These are phyloP conservation scores for Enteromius trimaculatus DNA, from an alignment of 2,797 vertebrate genomes.

Conservation along the genomic window DNA sequence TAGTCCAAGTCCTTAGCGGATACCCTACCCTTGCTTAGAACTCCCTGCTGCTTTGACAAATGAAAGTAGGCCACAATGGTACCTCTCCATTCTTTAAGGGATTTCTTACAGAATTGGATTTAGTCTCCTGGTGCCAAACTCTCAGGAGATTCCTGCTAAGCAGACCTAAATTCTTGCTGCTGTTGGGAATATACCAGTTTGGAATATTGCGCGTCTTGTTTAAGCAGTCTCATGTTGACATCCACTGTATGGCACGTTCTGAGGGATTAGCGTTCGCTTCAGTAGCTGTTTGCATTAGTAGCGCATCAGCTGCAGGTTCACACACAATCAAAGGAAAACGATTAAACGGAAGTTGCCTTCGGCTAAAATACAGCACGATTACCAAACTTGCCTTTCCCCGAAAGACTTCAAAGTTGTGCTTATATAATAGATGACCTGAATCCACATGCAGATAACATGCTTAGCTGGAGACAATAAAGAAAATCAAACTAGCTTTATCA, in stretches of 20 bases:
- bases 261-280: neutral
- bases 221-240: neutral
- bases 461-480: neutral
- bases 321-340: neutral
- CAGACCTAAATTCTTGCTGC: constrained; percentile 38
- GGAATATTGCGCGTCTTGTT: neutral
- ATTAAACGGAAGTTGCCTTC: neutral
- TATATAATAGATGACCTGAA: neutral
- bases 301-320: neutral
- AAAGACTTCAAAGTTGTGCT: neutral
- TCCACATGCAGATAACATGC: neutral
- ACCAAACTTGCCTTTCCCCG: neutral
- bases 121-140: constrained; percentile 3
- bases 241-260: neutral
- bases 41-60: constrained; percentile 45
- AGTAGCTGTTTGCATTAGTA: neutral
- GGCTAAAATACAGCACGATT: neutral
- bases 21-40: constrained; percentile 16
- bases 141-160: constrained; percentile 38
- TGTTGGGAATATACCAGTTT: constrained; percentile 9
- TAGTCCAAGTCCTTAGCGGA: constrained; percentile 38
- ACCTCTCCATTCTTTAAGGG: constrained; percentile 42
- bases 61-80: constrained; percentile 47
- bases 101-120: constrained; percentile 41
- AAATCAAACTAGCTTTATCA: neutral